Conservation (phyloP, 2,888 invertebrate species). For the Xestoiulus laeticollis region DNA sequence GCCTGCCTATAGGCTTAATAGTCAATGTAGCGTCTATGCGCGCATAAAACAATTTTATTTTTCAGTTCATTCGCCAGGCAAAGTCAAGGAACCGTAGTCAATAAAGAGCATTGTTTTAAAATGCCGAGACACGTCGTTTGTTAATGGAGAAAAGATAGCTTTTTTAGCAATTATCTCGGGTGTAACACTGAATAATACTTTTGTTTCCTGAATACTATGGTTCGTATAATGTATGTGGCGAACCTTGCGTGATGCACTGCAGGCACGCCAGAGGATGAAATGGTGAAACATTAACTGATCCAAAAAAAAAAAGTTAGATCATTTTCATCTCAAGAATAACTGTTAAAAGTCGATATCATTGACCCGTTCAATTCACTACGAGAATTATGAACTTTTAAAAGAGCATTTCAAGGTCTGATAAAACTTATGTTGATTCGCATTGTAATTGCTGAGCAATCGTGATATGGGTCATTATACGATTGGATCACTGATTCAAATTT, state of each 20-base stretch:
- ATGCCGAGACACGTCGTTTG: neutral
- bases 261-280: neutral
- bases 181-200: neutral
- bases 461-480: too few relatives aligned
- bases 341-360: too few relatives aligned
- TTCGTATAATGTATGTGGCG: neutral
- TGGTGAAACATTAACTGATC: neutral
- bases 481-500: too few relatives aligned
- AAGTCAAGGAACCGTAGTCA: slow-evolving; percentile 15
- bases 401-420: too few relatives aligned
- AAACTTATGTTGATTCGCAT: too few relatives aligned
- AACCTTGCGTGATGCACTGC: neutral
- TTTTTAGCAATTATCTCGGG: neutral
- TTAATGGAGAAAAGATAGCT: neutral
- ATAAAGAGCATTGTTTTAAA: neutral
- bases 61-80: slow-evolving; percentile 1
- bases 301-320: neutral
- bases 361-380: too few relatives aligned
- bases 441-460: too few relatives aligned
- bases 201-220: neutral
- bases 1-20: neutral
- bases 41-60: neutral
- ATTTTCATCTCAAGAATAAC: too few relatives aligned
- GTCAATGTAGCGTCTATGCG: neutral
- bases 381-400: too few relatives aligned